phyloP scores from a whole-genome alignment of 2,888 invertebrate genomes.

The Cotesia congregata region DNA sequence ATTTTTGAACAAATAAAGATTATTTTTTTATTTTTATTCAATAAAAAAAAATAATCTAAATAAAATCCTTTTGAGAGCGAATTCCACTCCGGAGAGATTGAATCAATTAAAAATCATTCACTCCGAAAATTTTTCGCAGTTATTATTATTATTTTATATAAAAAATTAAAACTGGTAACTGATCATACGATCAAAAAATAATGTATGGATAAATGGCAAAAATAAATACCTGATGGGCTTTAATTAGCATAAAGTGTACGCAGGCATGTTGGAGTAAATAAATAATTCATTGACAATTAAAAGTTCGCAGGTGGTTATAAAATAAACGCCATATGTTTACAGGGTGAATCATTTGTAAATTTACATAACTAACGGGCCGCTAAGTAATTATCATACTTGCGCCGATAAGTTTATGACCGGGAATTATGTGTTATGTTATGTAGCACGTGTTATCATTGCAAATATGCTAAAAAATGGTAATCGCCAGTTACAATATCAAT shows the following conservation, averaged over 20 bases:
- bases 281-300: constrained; percentile 64
- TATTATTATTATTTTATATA: not conserved
- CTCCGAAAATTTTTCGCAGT: not conserved
- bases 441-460: constrained; percentile 48
- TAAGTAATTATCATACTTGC: constrained; percentile 54
- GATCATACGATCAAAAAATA: not conserved
- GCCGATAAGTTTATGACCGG: constrained; percentile 64
- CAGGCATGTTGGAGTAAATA: constrained; percentile 49
- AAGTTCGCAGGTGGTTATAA: constrained; percentile 63
- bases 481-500: not conserved
- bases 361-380: constrained; percentile 62
- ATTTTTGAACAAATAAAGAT: too few relatives aligned
- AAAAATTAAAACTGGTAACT: not conserved
- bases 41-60: too few relatives aligned
- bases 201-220: not conserved
- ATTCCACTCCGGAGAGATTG: too few relatives aligned
- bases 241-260: constrained; percentile 32
- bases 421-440: constrained; percentile 55
- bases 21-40: too few relatives aligned
- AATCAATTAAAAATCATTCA: too few relatives aligned
- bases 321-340: constrained; percentile 63
- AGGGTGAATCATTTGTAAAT: constrained; percentile 66
- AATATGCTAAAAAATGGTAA: constrained; percentile 19
- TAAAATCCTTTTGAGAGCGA: too few relatives aligned
- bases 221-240: constrained; percentile 9